Evolutionary conservation across 2,113 vertebrate genomes (phyloP), one percentile per base, ranked within the genome.

Genomic region (Columba livia): DNA sequence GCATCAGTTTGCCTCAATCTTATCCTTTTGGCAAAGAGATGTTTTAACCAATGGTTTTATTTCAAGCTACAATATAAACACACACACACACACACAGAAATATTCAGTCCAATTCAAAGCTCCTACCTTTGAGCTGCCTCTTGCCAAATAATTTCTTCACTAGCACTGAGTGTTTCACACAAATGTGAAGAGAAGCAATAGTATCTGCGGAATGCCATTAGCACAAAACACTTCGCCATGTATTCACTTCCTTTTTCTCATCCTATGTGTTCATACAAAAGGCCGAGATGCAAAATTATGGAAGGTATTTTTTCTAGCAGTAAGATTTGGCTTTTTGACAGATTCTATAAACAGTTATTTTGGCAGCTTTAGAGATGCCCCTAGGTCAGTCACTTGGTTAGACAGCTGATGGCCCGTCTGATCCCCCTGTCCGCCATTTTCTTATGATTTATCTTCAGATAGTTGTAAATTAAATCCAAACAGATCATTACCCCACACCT

Each of bases 331-430:
- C 62, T 89, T 94, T 94, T 93, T 94, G 92, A 89, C 82, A 94
- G 70, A 90, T 87, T 87, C 72, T 51, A 88, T 71, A 89, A 96
- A 88, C 77, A 90, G 65, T 85, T 91, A 74, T 70, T 96, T 89
- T 89, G 94, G 70, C 95, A 96, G 89, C 51, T 96, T 95, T 82
- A 93, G 81, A 90, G 82, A 83, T 83, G 69, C 73, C 85, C 73
- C 44, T 78, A 94, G 85, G 82, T 90, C 66, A 92, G 77, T 56
- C 61, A 60, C 77, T 93, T 89, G 92, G 94, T 79, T 94, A 81
- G 79, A 86, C 87, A 85, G 85, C n/a, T 94, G 83, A 93, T 56
- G 65, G 66, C 48, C 75, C 57, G 72, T 70, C 82, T 70, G 44
- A 79, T 79, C 85, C 58, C 75, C 61, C 40, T 90, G 61, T 79